Base-by-base conservation (phyloP, 2,888 invertebrate genomes). In the Mechanitis mazaeus region DNA sequence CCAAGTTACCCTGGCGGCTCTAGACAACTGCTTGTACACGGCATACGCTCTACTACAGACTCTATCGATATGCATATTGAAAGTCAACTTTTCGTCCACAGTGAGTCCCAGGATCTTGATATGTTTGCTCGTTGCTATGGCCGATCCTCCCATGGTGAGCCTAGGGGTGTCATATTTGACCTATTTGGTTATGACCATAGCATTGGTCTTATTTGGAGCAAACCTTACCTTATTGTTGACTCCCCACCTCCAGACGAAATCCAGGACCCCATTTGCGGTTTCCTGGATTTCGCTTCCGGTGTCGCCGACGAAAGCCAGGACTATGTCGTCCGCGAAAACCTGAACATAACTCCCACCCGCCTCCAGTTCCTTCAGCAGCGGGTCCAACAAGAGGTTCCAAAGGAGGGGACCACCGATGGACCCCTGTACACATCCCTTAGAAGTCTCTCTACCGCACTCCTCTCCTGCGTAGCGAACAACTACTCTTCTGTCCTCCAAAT, bases 101-200 rank as follows among this genome's bases (percentile, higher is more conserved):
- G 45, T 54, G 6, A 59, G 45, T 2, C 59, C 54, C 33, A 59
- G 54, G 5, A 59, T 54, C 45, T 54, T 59, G 5, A 59, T 59
- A 7, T 31, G 20, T 1, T 54, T 7, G 5, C 31, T 35, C 2
- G 54, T 20, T 6, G 4, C 31, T 1, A 59, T 54, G 28, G 31
- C 33, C 2, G 45, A 20, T 12, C 45, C 54, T 3, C 11, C 54
- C 54, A 59, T 59, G 7, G 3, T 54, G 1, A 59, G 4, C 2
- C 12, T 47, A 12, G 59, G 59, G 7, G 3, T 11, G 45, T 45
- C 53, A 33, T 54, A 59, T 35, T 54, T 54, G 1, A 54, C 11
- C 9, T 54, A 45, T 7, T 33, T 38, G 3, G 54, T 59, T 9
- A 59, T 7, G 4, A 54, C 7, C 33, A 45, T 59, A 1, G 54